Evolutionary conservation across 92 coral and sea anemone species (phyloP).

Genomic region (Bergia sp.): DNA sequence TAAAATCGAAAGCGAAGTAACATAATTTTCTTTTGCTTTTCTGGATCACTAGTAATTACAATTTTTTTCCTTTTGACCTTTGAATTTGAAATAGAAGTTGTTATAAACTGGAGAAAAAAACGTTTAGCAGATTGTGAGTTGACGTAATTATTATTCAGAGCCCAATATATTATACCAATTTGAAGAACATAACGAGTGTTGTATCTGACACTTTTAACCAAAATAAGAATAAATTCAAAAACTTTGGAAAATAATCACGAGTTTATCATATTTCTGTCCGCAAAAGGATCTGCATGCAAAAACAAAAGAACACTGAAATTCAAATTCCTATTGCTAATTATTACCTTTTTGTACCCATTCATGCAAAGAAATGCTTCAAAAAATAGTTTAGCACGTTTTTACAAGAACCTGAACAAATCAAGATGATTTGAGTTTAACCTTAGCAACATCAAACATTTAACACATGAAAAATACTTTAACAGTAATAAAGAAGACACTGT

Average conservation of each 20-base stretch:
- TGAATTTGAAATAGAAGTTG: not conserved
- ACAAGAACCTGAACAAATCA: conserved; percentile 10
- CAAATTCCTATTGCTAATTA: not conserved
- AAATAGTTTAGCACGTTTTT: conserved; percentile 16
- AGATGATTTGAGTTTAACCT: not conserved
- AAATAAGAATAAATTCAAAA: not conserved
- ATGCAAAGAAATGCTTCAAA: conserved; percentile 32
- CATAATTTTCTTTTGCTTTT: not conserved
- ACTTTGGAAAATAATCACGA: not conserved
- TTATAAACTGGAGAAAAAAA: not conserved
- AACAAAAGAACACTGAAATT: not conserved
- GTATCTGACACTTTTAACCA: not conserved
- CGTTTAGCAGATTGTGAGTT: not conserved
- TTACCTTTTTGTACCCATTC: not conserved
- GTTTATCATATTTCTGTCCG: not conserved
- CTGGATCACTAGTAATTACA: not conserved
- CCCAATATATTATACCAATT: not conserved
- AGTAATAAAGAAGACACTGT: not conserved
- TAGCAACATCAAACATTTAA: not conserved
- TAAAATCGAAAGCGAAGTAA: not conserved
- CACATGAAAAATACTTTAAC: not conserved
- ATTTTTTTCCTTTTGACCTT: not conserved
- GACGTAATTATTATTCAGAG: not conserved
- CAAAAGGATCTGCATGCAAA: not conserved
- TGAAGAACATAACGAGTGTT: not conserved